Percentiles rank a stretch among this genome's conserved stretches.
Conservation (phyloP, 2,797 vertebrate species). For the Coracias cyanogaster region DNA sequence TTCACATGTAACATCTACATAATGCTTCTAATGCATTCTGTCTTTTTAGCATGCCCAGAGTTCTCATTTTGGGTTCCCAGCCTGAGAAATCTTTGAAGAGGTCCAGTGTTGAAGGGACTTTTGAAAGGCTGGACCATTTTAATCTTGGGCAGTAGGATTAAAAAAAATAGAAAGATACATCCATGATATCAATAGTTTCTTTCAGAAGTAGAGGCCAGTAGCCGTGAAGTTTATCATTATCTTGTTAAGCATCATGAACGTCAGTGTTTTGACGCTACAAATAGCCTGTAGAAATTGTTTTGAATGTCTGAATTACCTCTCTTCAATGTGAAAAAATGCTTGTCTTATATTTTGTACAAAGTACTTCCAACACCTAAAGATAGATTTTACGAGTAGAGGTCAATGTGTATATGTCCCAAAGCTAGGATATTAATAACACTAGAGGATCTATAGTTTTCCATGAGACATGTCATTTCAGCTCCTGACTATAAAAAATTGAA, state of each 20-base stretch:
- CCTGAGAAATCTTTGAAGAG: not conserved
- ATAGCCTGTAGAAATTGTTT: conserved; percentile 25
- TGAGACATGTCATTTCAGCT: conserved; percentile 27
- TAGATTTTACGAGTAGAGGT: conserved; percentile 46
- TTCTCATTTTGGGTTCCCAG: not conserved
- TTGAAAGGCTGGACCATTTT: not conserved
- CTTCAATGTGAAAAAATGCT: not conserved
- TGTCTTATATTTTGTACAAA: not conserved
- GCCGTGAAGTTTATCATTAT: not conserved
- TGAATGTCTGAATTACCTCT: not conserved
- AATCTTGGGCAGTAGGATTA: not conserved
- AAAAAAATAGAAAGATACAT: not conserved
- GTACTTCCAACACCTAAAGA: not conserved
- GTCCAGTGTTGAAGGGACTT: not conserved
- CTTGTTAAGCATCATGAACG: not conserved
- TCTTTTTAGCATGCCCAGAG: not conserved
- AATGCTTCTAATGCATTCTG: not conserved
- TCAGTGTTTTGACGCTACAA: not conserved
- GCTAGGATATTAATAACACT: conserved; percentile 60
- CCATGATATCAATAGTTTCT: not conserved
- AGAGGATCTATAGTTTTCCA: conserved; percentile 45
- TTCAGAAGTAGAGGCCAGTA: not conserved
- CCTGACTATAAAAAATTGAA: conserved; percentile 34
- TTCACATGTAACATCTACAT: not conserved
- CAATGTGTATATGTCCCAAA: not conserved